Evolutionary conservation across 2,113 vertebrate genomes (phyloP), one percentile per base, ranked within the genome.

Genomic region (Pluvialis apricaria): DNA sequence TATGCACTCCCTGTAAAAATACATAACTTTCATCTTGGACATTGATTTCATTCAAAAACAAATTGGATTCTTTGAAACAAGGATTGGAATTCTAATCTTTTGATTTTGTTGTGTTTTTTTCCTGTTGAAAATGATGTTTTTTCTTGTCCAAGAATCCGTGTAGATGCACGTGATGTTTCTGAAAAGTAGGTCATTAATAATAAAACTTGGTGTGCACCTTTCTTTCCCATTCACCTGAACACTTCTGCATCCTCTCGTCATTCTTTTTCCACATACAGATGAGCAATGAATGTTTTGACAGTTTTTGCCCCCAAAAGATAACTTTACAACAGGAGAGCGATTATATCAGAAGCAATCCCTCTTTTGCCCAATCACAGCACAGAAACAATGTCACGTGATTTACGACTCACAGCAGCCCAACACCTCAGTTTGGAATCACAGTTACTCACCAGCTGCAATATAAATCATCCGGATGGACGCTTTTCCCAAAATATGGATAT

Each of bases 401-500:
- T 86, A 61, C 32, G 32, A 55, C 61, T 82, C 20, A 4, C 51
- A 54, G 73, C 49, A 95, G 66, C 80, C 26, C 75, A 78, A 62
- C 75, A 81, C 42, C 36, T 42, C 1, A 0, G 55, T 32, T 88
- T 4, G 1, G 32, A 75, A 81, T 49, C 1, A 0, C 36, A 82
- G 36, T 70, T 88, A 36, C 83, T 86, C 69, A 42, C 54, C 78
- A 90, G 64, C 54, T 82, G 68, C 8, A 2, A 25, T 6, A 75
- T 66, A 91, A 92, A 78, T 95, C 73, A 88, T 60, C 57, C 75
- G 58, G 88, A 82, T 38, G 44, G 69, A 84, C 0, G 22, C 28
- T 88, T 80, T 88, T 88, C 57, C 61, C 76, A 91, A 94, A 94
- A 60, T 60, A 78, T 2, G 2, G 86, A 68, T 73, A 80, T 57